These are phyloP conservation scores for Caradrina clavipalpis DNA, from an alignment of 2,888 invertebrate species.

Conservation along the genomic window DNA sequence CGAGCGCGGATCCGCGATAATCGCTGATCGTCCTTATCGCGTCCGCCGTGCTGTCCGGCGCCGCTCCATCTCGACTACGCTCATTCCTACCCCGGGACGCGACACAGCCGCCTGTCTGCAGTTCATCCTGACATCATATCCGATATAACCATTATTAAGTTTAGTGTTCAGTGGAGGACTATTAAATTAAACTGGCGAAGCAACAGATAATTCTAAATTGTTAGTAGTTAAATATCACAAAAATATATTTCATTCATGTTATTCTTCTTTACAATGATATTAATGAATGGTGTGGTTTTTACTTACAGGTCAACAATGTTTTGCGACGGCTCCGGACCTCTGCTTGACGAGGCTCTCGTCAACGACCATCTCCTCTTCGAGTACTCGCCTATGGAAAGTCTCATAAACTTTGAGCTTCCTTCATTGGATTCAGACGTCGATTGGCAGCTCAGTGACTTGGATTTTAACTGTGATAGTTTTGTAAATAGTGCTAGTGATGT, in stretches of 20 bases:
- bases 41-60: slow-evolving; percentile 84
- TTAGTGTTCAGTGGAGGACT: slow-evolving; percentile 17
- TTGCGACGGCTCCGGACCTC: slow-evolving; percentile 77
- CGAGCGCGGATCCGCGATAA: slow-evolving; percentile 80
- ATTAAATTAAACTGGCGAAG: slow-evolving; percentile 47
- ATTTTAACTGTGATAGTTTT: slow-evolving; percentile 84
- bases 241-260: slow-evolving; percentile 30
- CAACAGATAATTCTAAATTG: slow-evolving; percentile 28
- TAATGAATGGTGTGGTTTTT: slow-evolving; percentile 35
- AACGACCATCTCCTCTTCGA: slow-evolving; percentile 85
- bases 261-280: background rate
- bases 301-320: slow-evolving; percentile 81
- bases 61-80: slow-evolving; percentile 72
- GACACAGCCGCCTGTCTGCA: slow-evolving; percentile 76
- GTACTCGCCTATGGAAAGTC: slow-evolving; percentile 86
- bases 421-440: slow-evolving; percentile 77
- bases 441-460: slow-evolving; percentile 83
- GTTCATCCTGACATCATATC: slow-evolving; percentile 69
- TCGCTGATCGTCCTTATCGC: slow-evolving; percentile 87
- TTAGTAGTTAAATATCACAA: slow-evolving; percentile 42
- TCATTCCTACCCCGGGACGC: slow-evolving; percentile 82
- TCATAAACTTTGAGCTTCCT: slow-evolving; percentile 87
- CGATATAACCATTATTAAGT: slow-evolving; percentile 32
- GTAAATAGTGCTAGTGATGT: slow-evolving; percentile 79
- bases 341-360: slow-evolving; percentile 81